A percentile compares a stretch with the other conserved stretches of the same genome.
Conservation (phyloP, 2,888 invertebrate genomes). For the Drosophila lacicola region DNA sequence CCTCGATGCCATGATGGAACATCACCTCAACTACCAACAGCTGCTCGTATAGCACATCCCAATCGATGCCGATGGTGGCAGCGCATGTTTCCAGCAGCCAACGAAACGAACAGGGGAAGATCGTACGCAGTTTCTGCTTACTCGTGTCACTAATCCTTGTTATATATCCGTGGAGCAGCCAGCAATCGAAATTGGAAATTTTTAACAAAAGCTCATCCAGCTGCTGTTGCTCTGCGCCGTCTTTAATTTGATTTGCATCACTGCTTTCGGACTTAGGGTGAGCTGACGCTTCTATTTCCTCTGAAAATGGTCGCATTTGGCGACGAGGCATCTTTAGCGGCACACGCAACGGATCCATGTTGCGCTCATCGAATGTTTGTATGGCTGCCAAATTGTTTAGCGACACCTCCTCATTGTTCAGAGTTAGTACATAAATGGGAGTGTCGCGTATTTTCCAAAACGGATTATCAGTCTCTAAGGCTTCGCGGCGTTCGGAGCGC, state of each 20-base stretch:
- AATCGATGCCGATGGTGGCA: conserved; percentile 76
- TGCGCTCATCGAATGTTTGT: conserved; percentile 69
- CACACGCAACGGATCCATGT: conserved; percentile 78
- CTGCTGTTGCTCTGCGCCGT: background rate
- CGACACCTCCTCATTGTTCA: conserved; percentile 37
- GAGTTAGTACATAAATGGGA: conserved; percentile 38
- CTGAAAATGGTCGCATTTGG: conserved; percentile 45
- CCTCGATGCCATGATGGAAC: conserved; percentile 79
- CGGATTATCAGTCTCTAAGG: conserved; percentile 45
- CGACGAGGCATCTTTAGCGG: conserved; percentile 68
- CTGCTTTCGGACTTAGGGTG: conserved; percentile 7
- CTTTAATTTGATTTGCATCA: background rate
- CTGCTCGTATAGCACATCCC: conserved; percentile 80
- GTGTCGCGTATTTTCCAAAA: conserved; percentile 32
- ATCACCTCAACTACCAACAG: conserved; percentile 81
- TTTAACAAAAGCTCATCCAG: conserved; percentile 48
- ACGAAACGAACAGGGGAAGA: conserved; percentile 80
- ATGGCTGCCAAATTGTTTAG: conserved; percentile 57
- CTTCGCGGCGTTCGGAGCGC: conserved; percentile 16
- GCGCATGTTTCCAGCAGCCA: conserved; percentile 84
- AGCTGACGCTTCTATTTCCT: background rate
- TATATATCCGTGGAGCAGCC: conserved; percentile 79
- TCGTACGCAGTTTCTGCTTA: conserved; percentile 63
- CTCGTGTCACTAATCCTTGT: conserved; percentile 46
- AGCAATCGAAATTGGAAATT: conserved; percentile 83